Evolutionary conservation across 2,113 vertebrate genomes (phyloP).

Genomic region (Podiceps cristatus): DNA sequence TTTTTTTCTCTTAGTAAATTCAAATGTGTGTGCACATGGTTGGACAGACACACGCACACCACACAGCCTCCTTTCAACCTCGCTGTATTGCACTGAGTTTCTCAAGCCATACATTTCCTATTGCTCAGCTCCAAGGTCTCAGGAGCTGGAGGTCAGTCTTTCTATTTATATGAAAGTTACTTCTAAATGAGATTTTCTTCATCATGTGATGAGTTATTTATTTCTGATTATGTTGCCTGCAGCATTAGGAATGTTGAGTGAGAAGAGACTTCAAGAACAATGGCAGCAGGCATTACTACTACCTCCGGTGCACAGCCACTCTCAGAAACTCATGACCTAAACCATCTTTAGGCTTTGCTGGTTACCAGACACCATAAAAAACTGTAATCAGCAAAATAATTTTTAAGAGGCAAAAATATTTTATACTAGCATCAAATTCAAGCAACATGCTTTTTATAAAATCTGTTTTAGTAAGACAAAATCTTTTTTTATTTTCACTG

Average conservation of each 20-base stretch:
- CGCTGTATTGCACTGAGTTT: accelerated
- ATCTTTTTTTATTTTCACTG: not conserved
- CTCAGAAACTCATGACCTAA: not conserved
- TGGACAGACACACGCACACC: not conserved
- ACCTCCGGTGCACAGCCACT: not conserved
- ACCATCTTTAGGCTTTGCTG: not conserved
- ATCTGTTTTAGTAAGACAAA: not conserved
- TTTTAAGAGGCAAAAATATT: not conserved
- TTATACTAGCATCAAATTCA: not conserved
- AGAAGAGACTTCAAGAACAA: not conserved
- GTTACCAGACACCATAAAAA: not conserved
- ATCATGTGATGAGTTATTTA: not conserved
- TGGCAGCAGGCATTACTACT: not conserved
- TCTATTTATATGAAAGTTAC: not conserved
- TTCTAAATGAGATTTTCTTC: not conserved
- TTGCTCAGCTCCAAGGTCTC: not conserved
- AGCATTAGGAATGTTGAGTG: not conserved
- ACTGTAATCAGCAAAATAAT: not conserved
- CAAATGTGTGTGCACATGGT: not conserved
- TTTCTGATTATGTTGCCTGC: not conserved
- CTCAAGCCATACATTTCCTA: not conserved
- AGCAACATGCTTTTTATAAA: not conserved
- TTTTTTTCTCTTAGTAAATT: not conserved
- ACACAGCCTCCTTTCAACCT: not conserved
- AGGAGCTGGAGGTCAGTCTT: not conserved